Base-by-base conservation (phyloP, 2,113 vertebrate genomes). In the Tachysurus vachellii region DNA sequence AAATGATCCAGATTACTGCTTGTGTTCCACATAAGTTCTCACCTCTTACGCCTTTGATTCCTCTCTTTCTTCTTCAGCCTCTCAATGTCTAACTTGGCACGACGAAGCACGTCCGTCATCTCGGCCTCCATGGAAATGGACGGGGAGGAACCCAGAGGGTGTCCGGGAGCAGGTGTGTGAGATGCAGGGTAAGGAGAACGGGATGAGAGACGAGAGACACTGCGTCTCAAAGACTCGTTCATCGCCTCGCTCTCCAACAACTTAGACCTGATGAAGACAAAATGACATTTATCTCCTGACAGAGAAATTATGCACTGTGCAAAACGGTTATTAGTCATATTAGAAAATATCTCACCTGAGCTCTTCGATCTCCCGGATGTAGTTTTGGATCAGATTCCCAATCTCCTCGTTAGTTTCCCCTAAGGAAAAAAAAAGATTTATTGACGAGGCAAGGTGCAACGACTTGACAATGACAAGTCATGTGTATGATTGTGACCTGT, bases 231-330 rank as follows among this genome's bases (percentile, higher is more conserved):
- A 0, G 97, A 97, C 91, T 99, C 98, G 0, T 99, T 99, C 97
- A 99, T 99, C 86, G 97, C 95, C 90, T 99, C 98, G 0, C 98
- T 99, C 93, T 99, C 98, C 86, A 99, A 92, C 0, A 99, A 96
- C 92, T 98, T 99, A 0, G 97, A 96, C 93, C 98, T 99, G 85
- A 0, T 8, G 21, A 80, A 31, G 11, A 44, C 16, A 70, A 2
- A 82, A 19, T 9, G 16, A 77, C 77, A 70, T 44, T 59, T 59
- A 62, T 36, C 28, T 56, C 19, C 42, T 56, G 64, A 75, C 19
- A 21, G 36, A 31, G 75, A 68, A 3, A 70, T 47, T 81, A 4
- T 42, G n/a, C 1, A 62, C 14, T 11, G 19, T 36, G 31, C 3
- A 1, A 10, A 56, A 31, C 19, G 53, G 53, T 14, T 2, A 3